Percentiles rank a stretch among this genome's conserved stretches.
These are phyloP conservation scores for Trogon surrucura DNA, from an alignment of 2,113 vertebrate species.

Conservation along the genomic window DNA sequence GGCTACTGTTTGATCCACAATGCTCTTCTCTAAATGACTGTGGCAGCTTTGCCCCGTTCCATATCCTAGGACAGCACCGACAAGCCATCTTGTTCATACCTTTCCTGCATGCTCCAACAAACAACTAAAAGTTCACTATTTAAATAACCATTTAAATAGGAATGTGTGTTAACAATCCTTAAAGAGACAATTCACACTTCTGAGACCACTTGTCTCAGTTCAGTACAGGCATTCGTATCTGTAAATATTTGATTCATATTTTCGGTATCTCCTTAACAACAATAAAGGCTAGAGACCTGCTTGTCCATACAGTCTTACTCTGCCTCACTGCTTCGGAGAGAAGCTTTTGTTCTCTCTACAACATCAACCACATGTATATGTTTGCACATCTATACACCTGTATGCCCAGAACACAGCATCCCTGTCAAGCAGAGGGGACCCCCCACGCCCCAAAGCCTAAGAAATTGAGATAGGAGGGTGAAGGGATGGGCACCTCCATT, in stretches of 20 bases:
- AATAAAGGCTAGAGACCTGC: not conserved
- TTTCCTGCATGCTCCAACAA: not conserved
- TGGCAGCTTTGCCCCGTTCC: not conserved
- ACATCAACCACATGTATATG: rapidly evolving
- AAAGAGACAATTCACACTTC: not conserved
- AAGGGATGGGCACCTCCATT: not conserved
- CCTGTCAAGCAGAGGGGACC: not conserved
- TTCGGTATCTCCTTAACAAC: not conserved
- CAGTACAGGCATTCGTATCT: not conserved
- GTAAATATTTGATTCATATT: not conserved
- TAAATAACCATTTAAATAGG: not conserved
- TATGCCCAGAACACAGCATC: rapidly evolving
- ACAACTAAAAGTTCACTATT: not conserved
- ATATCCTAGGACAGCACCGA: not conserved
- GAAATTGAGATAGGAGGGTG: not conserved
- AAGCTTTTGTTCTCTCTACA: not conserved
- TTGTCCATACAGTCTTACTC: not conserved
- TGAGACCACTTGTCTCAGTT: not conserved
- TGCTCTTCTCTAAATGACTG: not conserved
- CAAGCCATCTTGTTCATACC: rapidly evolving
- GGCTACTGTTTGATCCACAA: not conserved
- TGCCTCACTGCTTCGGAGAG: not conserved
- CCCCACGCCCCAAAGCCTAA: not conserved
- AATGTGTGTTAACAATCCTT: not conserved
- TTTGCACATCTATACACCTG: not conserved